Evolutionary conservation across 2,113 vertebrate species (phyloP).

Genomic region (Sylvietta virens): DNA sequence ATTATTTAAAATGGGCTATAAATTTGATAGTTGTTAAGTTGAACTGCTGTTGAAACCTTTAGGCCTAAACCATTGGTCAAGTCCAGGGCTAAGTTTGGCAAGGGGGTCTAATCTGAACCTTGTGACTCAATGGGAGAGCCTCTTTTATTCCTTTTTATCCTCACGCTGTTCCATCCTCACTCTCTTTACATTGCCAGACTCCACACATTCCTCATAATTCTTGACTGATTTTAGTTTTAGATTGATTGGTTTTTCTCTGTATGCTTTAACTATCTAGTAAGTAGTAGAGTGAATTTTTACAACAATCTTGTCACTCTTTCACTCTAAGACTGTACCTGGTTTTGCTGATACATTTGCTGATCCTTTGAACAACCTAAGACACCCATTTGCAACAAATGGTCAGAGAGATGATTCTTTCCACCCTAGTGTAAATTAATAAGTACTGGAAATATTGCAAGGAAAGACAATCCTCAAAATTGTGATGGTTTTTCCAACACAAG

Average conservation of each 20-base stretch:
- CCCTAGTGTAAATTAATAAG: not conserved
- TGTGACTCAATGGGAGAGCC: not conserved
- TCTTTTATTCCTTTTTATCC: not conserved
- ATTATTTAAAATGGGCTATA: not conserved
- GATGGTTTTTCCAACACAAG: not conserved
- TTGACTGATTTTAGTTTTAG: not conserved
- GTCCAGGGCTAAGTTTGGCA: not conserved
- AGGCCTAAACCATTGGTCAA: not conserved
- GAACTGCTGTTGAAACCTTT: not conserved
- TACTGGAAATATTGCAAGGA: not conserved
- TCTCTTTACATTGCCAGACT: not conserved
- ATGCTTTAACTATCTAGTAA: not conserved
- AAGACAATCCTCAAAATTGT: not conserved
- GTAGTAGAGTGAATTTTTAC: not conserved
- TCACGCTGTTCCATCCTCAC: not conserved
- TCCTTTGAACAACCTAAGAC: not conserved
- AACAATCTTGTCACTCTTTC: not conserved
- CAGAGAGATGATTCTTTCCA: not conserved
- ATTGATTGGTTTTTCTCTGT: not conserved
- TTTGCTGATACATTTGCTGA: not conserved
- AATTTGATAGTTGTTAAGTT: not conserved
- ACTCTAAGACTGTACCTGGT: not conserved
- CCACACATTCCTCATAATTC: not conserved
- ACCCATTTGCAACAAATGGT: not conserved
- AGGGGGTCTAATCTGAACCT: not conserved